Evolutionary conservation across 2,888 invertebrate species (phyloP), one percentile per base, ranked within the genome.

Genomic region (Sipha maydis): DNA sequence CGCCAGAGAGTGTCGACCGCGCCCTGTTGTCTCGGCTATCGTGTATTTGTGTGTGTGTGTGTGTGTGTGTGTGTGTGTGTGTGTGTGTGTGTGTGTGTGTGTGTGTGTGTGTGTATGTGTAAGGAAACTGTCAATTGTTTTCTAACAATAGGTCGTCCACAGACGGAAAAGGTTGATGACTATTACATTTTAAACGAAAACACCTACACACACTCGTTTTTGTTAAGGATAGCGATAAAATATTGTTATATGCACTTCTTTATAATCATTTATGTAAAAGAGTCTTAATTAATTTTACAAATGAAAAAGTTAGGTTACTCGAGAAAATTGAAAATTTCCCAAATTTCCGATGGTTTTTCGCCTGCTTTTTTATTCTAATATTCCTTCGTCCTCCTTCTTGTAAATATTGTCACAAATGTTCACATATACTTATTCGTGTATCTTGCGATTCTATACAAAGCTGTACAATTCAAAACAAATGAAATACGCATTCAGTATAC

Each of bases 1-100:
- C 61, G 14, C 79, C 69, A 61, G 86, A 86, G 86, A 75, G 75
- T 88, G 75, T 67, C 88, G 88, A 88, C 88, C 88, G 88, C 88
- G 88, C 88, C 88, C 80, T 76, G 73, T 82, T 48, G 14, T 48
- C 41, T 14, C 77, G n/a, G 75, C 56, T n/a, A 54, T 34, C 56
- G 56, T 75, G 31, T 28, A n/a, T 69, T 28, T 17, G 38, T 34
- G n/a, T 28, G 61, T 19, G 31, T 28, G 25, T 34, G 5, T 17
- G 8, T 0, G 21, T 34, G 21, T n/a, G 4, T n/a, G 1, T n/a
- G 28, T 69, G 69, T 69, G 4, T 67, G 25, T 67, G 25, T 67
- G 31, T 73, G 34, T 73, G 28, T 28, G n/a, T 69, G 38, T 34
- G 31, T 73, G 31, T 67, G 25, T 67, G 25, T 54, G 41, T 8